These are phyloP conservation scores for Quiscalus mexicanus DNA, from an alignment of 2,113 vertebrate species.

Conservation along the genomic window DNA sequence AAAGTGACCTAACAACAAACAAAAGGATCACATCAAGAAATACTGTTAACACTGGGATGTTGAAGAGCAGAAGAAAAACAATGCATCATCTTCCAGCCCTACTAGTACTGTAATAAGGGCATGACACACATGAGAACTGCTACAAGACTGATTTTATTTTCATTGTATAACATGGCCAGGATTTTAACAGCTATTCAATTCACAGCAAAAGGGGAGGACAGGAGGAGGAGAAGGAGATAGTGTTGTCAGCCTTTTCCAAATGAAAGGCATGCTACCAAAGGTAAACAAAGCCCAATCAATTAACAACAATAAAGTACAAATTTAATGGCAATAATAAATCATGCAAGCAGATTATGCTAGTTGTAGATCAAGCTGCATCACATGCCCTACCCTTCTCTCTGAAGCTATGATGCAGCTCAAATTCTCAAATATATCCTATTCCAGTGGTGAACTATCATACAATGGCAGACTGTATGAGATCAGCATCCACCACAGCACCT, in stretches of 20 bases:
- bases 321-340: neutral
- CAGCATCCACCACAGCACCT: neutral
- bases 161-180: neutral
- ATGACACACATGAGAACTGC: neutral
- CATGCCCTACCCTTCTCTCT: neutral
- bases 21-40: conserved; percentile 22
- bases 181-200: neutral
- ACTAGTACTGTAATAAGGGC: neutral
- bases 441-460: neutral
- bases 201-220: rapidly evolving
- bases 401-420: neutral
- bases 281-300: neutral
- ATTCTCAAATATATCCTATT: neutral
- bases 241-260: neutral
- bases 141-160: neutral
- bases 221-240: neutral
- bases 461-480: neutral
- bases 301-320: neutral
- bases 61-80: conserved; percentile 23
- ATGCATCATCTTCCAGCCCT: neutral
- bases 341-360: neutral
- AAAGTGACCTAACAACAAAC: conserved; percentile 47
- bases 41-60: neutral
- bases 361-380: neutral
- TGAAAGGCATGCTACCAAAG: neutral